Base-by-base conservation (phyloP, 2,113 vertebrate species). In the Anarrhichthys ocellatus region DNA sequence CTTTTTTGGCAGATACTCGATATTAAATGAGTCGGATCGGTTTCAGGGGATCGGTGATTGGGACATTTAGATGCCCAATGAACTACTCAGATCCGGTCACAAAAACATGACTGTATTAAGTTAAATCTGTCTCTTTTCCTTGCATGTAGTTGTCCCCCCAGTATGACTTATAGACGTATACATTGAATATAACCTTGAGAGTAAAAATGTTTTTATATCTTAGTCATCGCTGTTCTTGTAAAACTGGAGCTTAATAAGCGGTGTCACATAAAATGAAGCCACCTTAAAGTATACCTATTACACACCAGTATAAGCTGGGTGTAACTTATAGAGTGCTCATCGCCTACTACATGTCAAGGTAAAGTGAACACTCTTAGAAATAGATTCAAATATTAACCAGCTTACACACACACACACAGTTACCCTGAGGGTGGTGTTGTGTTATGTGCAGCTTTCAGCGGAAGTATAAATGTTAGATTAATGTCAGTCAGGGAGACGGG, bases 391-490 rank as follows among this genome's bases (percentile, higher is more conserved):
- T 88, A 91, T 85, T 80, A 71, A 87, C 66, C 32, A 34, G 15
- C 56, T 68, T 52, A 38, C 58, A 20, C 63, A 61, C 36, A n/a
- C 58, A 32, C 71, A 61, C 70, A 42, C 72, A 29, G 29, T 29
- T 29, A 15, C 29, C 48, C 84, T 1, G 9, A 24, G 68, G 80
- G 78, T 46, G 1, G 34, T 76, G 72, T 66, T 75, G 64, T 70
- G 42, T 38, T 71, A 48, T 46, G 72, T 18, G 64, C 71, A 62
- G 75, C 76, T 84, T 91, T 84, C 78, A 81, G 69, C 34, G 5
- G 50, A 73, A 84, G 77, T 80, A 83, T 89, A 85, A 79, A 90
- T 90, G 80, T 92, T 85, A 78, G 79, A 93, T 87, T 78, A 78
- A 73, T 84, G 83, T 68, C 80, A 85, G 63, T 73, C 72, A 78